Evolutionary conservation across 92 coral and sea anemone genomes (phyloP), one percentile per base, ranked within the genome.

Genomic region (Zoanthus sociatus): DNA sequence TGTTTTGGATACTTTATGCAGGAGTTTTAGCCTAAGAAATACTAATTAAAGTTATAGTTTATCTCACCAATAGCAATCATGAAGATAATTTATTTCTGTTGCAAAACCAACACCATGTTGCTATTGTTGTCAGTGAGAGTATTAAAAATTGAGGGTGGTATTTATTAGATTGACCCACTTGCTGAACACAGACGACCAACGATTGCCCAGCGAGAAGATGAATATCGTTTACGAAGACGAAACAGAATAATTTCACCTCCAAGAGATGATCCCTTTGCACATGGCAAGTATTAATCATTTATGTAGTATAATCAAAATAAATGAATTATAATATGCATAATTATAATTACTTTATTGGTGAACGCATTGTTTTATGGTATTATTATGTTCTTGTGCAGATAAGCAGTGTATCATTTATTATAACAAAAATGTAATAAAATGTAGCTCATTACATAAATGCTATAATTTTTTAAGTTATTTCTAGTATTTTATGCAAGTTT

Each of bases 101-200:
- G 2, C 4, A 37, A 37, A 37, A 37, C 42, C 42, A 37, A 37
- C 42, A 37, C 3, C 4, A 4, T 50, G 12, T 11, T 16, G 58
- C 21, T 12, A 83, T 16, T 64, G 26, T 78, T 63, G 20, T 82
- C 4, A 30, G 48, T 63, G 6, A 16, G 6, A 16, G 71, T 63
- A 60, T 15, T 87, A 45, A 37, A 0, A 37, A 77, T 26, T 50
- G 18, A 33, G 1, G 44, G 7, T 12, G 61, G 82, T 18, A 2
- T 18, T 67, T 70, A 48, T 64, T 63, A 96, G 99, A 94, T 93
- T 90, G 98, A 97, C 78, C 95, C 98, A 33, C 90, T 97, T 88
- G 97, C 97, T 50, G 97, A 95, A 78, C 98, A 95, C 93, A 95
- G 96, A 75, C 94, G 95, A 48, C 97, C 96, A 33, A 97, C 99